Evolutionary conservation across 92 coral and sea anemone species (phyloP), one percentile per base, ranked within the genome.

Genomic region (Porites evermanni): DNA sequence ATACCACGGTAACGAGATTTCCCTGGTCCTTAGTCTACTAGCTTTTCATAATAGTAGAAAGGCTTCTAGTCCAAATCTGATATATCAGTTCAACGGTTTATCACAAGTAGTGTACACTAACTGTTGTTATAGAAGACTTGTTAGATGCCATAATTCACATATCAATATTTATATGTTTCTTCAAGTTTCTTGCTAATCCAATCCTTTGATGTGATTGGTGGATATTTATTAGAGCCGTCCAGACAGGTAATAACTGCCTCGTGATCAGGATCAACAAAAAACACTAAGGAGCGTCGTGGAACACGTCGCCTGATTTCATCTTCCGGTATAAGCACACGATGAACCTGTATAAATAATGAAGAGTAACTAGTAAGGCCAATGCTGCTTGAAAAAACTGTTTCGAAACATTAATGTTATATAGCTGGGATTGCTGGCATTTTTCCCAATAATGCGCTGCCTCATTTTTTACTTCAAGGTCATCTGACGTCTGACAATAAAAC

Each of bases 181-280:
- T 26, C 50, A 29, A 88, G 87, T 75, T 87, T 71, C 19, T 74
- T 51, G 0, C 84, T 71, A 16, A 88, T 85, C 79, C 86, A 95
- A 12, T 93, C 96, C 51, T 89, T 79, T 21, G 96, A 87, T 24
- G 61, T 91, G 69, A 95, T 78, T 32, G 96, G 88, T 50, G 95
- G 98, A 78, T 95, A 95, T 53, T 91, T 91, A 64, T 82, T 74
- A 2, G 92, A 76, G 59, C 95, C 96, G 79, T 93, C 96, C 59
- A 95, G 69, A 68, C 98, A 93, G 7, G 77, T 84, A 72, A 95
- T 89, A 20, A 84, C 75, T 3, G 92, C 85, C 53, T 85, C 88
- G 20, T 70, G 64, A 23, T 93, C 93, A 26, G 98, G 98, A 54
- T 83, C 87, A 50, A 89, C 90, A 79, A 95, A 95, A 80, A 95